A percentile compares a stretch with the other conserved stretches of the same genome.
These are phyloP conservation scores for Bradysia coprophila DNA, from an alignment of 1,140 invertebrate species.

Conservation along the genomic window DNA sequence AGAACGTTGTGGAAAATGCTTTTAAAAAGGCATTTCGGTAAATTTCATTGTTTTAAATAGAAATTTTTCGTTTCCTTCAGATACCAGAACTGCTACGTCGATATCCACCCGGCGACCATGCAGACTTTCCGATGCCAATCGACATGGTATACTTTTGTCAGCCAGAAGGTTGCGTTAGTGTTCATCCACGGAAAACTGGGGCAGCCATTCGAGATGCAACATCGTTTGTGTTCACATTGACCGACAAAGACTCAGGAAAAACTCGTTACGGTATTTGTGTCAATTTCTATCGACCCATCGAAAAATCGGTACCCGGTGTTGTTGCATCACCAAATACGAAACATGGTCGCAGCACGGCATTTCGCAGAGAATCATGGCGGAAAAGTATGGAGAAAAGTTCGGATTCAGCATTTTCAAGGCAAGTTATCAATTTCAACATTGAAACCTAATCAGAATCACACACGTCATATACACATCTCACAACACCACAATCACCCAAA, in stretches of 20 bases:
- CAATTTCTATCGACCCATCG: slow-evolving; percentile 91
- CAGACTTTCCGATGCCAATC: slow-evolving; percentile 89
- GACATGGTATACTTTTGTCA: slow-evolving; percentile 99
- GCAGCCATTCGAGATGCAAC: slow-evolving; percentile 66
- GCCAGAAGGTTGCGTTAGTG: slow-evolving; percentile 90
- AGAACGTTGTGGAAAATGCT: too few relatives aligned
- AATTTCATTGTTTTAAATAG: too few relatives aligned
- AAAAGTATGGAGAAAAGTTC: slow-evolving; percentile 80
- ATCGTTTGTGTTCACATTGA: slow-evolving; percentile 96
- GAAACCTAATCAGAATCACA: too few relatives aligned
- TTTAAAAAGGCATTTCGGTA: too few relatives aligned
- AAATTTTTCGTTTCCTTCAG: too few relatives aligned
- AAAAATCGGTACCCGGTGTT: slow-evolving; percentile 27
- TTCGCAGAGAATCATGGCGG: slow-evolving; percentile 68
- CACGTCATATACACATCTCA: too few relatives aligned
- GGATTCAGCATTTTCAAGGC: slow-evolving; percentile 84
- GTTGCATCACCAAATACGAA: slow-evolving; percentile 12
- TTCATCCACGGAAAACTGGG: slow-evolving; percentile 62
- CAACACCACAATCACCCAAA: too few relatives aligned
- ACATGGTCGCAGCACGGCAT: slow-evolving; percentile 34
- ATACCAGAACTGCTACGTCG: slow-evolving; percentile 78
- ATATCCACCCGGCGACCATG: slow-evolving; percentile 95
- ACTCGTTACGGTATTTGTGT: slow-evolving; percentile 91
- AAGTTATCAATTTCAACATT: slow-evolving; percentile 25
- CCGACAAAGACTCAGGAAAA: slow-evolving; percentile 96